Base-by-base conservation (phyloP, 1,140 invertebrate genomes). In the Platyura marginata region DNA sequence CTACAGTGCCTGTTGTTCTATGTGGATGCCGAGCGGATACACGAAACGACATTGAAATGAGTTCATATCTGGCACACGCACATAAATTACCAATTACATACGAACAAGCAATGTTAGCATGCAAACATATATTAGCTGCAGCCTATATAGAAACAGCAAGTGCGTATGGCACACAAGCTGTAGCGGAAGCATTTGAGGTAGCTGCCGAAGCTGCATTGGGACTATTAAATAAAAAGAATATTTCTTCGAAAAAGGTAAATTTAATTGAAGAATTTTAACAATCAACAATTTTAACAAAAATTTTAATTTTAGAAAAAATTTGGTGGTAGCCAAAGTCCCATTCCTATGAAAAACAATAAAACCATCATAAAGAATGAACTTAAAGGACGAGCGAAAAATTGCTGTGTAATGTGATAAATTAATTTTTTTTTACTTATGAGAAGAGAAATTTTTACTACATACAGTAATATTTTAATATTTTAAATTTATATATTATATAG, bases 21-120 rank as follows among this genome's bases (percentile, higher is more conserved):
- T 75, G 75, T 50, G 77, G 77, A 11, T 73, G 70, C 53, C 67
- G 70, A 46, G 66, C 63, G n/a, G 71, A 74, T 54, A 57, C 70
- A 3, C 51, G 69, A 41, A 65, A 64, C 38, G 68, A 72, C 48
- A 64, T 64, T 38, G 67, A 71, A 45, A 66, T 62, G 8, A 57
- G 71, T 42, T 63, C 66, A 42, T 61, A 63, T 46, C 59, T 71
- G 43, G 66, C 67, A 41, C 68, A 69, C 48, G 55, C 62, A 3
- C 63, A 62, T 43, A 53, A 63, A 46, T 65, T 65, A 40, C 70
- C 70, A 21, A 69, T 72, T 47, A 71, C 69, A 16, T 68, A 68
- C 25, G 71, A 74, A 64, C 63, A 73, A 67, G 71, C 56, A 13
- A 44, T 61, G 4, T 48, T 42, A 3, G 53, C 58, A 18, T 63